Base-by-base conservation (phyloP, 1,140 invertebrate genomes). In the Drosophila leontia region DNA sequence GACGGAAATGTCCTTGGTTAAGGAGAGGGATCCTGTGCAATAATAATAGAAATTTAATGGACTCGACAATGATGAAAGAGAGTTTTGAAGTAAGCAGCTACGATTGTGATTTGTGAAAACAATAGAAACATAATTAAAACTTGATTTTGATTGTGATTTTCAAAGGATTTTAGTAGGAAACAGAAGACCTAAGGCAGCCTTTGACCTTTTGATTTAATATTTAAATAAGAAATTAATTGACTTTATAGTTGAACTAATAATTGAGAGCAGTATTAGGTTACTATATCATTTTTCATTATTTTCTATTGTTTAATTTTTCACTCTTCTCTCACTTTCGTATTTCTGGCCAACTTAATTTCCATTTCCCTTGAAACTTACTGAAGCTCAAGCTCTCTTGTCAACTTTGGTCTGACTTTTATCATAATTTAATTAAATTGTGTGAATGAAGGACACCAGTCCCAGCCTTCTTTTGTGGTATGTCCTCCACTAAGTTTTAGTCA, bases 381-480 rank as follows among this genome's bases (percentile, higher is more conserved):
- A 32, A 60, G 19, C 35, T 71, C 17, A 57, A 29, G 29, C 41
- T 72, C 41, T 72, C 55, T 37, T 72, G 55, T 72, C 67, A 72
- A 50, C 53, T 60, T 51, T 1, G 35, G 35, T 7, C 19, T 59
- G 78, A 70, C 60, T 67, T 63, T 60, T 60, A 67, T 59, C 62
- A 72, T 69, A 85, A 81, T 84, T 84, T 85, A 85, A 84, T 84
- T 84, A 80, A 83, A 83, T 83, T 85, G 77, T 42, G 71, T 79
- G 81, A 72, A 80, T 68, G 76, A 6, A 17, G 53, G 32, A 50
- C 55, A 35, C 37, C 51, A 7, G 8, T 29, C 29, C 1, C 3
- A 1, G 6, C 19, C 13, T 6, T 26, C 41, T 3, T 3, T 35
- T 70, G 69, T 71, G 68, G 69, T 41, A 7, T 50, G 42, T n/a